Base-by-base conservation (phyloP, 2,113 vertebrate genomes). In the Epinephelus lanceolatus region DNA sequence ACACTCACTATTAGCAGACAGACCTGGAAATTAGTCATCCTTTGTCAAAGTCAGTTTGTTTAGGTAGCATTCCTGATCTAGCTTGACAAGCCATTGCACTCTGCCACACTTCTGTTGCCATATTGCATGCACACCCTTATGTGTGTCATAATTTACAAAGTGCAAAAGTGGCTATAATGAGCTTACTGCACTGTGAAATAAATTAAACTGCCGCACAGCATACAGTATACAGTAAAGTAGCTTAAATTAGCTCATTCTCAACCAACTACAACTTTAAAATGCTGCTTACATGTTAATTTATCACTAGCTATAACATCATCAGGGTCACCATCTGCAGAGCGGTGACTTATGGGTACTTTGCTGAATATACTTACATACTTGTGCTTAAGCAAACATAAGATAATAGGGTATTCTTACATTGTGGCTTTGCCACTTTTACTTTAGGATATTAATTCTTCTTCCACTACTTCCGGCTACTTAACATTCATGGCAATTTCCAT, bases 401-500 rank as follows among this genome's bases (percentile, higher is more conserved):
- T 57, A 55, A 60, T 55, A 52, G 8, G 51, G 69, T 42, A 69
- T 66, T 47, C 73, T 47, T 45, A 23, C 68, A 66, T 52, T 65
- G 15, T 51, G 62, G 45, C 81, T 75, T 52, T 8, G 47, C 57
- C 47, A 67, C 77, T 77, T 52, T 73, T 74, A 57, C 53, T 61
- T 72, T 52, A 59, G 27, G 45, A 73, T 60, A 71, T 71, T 12
- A 78, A 78, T 78, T 74, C 15, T 76, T 66, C 25, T 67, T 74
- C 55, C 11, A 59, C 49, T 59, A 67, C 53, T 51, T 62, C 69
- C 6, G 21, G 47, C 84, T 85, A 70, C 73, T 91, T 87, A 88
- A 83, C 75, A 91, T 92, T 89, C 84, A 84, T 76, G 33, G 72
- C 85, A 75, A 68, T 84, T 91, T 84, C 60, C 27, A 63, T 77